phyloP scores from a whole-genome alignment of 2,113 vertebrate species.

The Indri indri region DNA sequence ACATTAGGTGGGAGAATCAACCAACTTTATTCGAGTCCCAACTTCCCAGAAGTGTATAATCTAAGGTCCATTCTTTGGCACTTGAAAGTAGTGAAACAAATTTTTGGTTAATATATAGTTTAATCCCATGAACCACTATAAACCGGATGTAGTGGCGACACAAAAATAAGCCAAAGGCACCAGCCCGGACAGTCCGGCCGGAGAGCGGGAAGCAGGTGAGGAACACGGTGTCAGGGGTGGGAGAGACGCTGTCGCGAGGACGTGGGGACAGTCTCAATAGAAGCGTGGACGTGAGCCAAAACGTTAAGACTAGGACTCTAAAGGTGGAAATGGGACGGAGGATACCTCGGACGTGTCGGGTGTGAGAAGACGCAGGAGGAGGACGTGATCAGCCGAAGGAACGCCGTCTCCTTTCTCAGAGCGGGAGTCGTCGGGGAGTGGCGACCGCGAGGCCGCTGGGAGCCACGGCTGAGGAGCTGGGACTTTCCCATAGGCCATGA shows the following conservation, averaged over 20 bases:
- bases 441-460: not conserved
- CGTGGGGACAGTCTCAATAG: not conserved
- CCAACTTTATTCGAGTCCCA: not conserved
- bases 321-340: not conserved
- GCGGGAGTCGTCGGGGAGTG: not conserved
- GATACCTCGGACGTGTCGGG: not conserved
- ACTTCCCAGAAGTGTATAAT: not conserved
- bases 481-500: not conserved
- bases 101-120: not conserved
- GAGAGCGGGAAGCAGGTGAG: not conserved
- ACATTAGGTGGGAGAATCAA: not conserved
- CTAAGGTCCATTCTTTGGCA: not conserved
- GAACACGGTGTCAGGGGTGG: too few species aligned
- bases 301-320: not conserved
- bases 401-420: not conserved
- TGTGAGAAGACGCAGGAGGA: not conserved
- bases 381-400: not conserved
- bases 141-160: not conserved
- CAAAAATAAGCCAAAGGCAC: not conserved
- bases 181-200: not conserved
- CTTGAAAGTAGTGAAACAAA: not conserved
- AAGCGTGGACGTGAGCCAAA: not conserved
- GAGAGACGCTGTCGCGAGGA: not conserved
- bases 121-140: not conserved
- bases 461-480: not conserved